phyloP scores from a whole-genome alignment of 2,888 invertebrate genomes.

The Marasmarcha lunaedactyla region DNA sequence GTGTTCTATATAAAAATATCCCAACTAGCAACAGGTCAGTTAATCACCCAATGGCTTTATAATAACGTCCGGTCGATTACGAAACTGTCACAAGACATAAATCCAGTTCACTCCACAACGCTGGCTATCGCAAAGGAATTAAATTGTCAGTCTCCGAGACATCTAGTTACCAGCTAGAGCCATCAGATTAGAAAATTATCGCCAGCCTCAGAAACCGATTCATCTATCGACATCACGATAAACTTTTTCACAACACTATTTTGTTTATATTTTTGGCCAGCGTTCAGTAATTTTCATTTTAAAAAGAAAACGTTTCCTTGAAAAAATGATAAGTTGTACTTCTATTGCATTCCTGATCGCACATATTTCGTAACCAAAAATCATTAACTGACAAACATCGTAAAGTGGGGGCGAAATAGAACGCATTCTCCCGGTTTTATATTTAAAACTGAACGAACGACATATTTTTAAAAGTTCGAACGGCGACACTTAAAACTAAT shows the following conservation, averaged over 20 bases:
- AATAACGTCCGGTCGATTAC: conserved; percentile 19
- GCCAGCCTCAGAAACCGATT: background rate
- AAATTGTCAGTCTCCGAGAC: conserved; percentile 8
- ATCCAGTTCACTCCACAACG: conserved; percentile 17
- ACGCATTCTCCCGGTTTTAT: conserved; percentile 58
- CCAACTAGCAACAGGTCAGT: conserved; percentile 4
- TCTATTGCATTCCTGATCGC: conserved; percentile 30
- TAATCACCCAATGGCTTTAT: conserved; percentile 11
- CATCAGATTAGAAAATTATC: background rate
- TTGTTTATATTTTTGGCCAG: background rate
- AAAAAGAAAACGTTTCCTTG: too few species aligned
- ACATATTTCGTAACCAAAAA: conserved; percentile 44
- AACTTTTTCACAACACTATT: background rate
- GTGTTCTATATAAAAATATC: too few species aligned
- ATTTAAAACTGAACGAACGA: conserved; percentile 60
- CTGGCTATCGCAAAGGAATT: conserved; percentile 5
- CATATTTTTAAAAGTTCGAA: conserved; percentile 70
- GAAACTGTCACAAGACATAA: conserved; percentile 27
- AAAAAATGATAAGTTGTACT: too few species aligned
- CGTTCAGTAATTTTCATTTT: background rate
- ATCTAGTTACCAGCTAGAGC: background rate
- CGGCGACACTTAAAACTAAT: conserved; percentile 64
- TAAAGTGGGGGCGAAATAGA: conserved; percentile 61
- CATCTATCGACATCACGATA: background rate
- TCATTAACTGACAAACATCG: conserved; percentile 61